phyloP scores from a whole-genome alignment of 2,888 invertebrate genomes.

The Thelaira solivaga region DNA sequence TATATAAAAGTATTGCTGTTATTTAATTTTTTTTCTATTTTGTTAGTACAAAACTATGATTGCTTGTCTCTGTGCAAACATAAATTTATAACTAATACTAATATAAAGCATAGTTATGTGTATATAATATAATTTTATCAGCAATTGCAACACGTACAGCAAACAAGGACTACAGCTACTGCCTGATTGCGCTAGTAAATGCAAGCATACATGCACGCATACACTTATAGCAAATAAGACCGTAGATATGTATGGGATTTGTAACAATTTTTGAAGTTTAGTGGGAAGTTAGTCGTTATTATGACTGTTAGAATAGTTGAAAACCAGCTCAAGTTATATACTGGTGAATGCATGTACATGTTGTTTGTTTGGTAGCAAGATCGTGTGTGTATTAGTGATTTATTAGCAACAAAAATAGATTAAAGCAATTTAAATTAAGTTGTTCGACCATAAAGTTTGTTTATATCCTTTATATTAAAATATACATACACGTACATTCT shows the following conservation, averaged over 20 bases:
- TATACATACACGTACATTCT: neutral
- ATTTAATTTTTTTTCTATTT: neutral
- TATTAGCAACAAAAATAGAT: slow-evolving; percentile 71
- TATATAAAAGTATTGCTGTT: neutral
- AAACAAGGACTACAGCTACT: neutral
- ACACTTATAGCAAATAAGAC: too few species aligned
- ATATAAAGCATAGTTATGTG: too few species aligned
- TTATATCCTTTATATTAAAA: slow-evolving; percentile 1
- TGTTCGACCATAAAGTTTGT: slow-evolving; percentile 69
- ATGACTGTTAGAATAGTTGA: slow-evolving; percentile 44
- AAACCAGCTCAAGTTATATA: neutral
- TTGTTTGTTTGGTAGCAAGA: neutral
- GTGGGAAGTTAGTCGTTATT: slow-evolving; percentile 57
- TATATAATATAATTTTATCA: neutral
- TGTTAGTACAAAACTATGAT: neutral
- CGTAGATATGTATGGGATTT: slow-evolving; percentile 5
- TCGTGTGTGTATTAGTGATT: slow-evolving; percentile 67
- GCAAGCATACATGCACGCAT: too few species aligned
- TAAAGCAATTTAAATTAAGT: slow-evolving; percentile 76
- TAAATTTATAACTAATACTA: slow-evolving; percentile 33
- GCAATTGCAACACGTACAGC: slow-evolving; percentile 17
- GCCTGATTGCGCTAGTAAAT: neutral
- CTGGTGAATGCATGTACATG: too few species aligned
- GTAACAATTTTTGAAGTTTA: slow-evolving; percentile 52
- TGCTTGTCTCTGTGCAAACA: neutral